Conservation (phyloP, 2,113 vertebrate species). For the Paratilapia polleni region DNA sequence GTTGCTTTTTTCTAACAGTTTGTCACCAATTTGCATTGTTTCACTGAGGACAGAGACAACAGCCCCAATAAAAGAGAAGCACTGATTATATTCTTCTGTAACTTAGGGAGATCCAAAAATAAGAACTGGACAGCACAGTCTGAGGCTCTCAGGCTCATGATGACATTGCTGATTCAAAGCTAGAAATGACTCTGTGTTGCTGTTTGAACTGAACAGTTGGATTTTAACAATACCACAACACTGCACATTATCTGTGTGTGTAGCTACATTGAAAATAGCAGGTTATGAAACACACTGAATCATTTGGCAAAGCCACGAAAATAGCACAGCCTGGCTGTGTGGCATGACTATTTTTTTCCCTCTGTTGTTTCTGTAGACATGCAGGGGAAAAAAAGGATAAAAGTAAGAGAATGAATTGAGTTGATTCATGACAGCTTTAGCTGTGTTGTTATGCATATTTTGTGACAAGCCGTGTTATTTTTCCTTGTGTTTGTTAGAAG, state of each 20-base stretch:
- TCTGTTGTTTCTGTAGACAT: constrained; percentile 14
- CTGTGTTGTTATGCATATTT: background rate
- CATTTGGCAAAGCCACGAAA: constrained; percentile 44
- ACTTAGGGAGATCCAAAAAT: background rate
- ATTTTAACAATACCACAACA: constrained; percentile 19
- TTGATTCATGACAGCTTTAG: constrained; percentile 4
- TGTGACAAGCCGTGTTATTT: background rate
- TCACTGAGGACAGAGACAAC: background rate
- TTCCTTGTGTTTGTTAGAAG: background rate
- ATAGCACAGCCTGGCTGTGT: constrained; percentile 51
- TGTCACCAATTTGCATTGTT: background rate
- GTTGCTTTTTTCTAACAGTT: background rate
- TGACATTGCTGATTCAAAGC: constrained; percentile 21
- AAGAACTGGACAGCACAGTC: background rate
- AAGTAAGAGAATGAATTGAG: constrained; percentile 4
- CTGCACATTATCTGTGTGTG: constrained; percentile 29
- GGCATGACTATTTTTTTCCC: constrained; percentile 35
- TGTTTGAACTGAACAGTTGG: constrained; percentile 2
- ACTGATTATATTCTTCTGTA: background rate
- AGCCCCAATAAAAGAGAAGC: background rate
- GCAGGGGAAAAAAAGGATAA: background rate
- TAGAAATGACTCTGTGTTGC: constrained; percentile 10
- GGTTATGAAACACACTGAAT: constrained; percentile 62
- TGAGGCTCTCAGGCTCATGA: background rate
- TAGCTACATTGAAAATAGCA: constrained; percentile 36